Percentiles rank a stretch among this genome's conserved stretches.
These are phyloP conservation scores for Arothron firmamentum DNA, from an alignment of 2,113 vertebrate species.

Conservation along the genomic window DNA sequence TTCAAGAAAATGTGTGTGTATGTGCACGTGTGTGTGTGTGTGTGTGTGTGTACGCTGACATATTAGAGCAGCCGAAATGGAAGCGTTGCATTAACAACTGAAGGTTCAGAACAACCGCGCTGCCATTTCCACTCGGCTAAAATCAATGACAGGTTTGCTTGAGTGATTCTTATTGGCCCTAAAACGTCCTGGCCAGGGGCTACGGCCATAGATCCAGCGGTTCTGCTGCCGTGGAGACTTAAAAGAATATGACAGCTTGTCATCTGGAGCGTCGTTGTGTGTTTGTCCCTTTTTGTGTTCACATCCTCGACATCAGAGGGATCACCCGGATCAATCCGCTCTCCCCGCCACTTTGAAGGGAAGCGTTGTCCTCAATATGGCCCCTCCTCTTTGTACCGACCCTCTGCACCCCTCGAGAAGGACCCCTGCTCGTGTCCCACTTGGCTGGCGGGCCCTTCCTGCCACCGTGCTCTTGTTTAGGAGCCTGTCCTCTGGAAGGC, in stretches of 20 bases:
- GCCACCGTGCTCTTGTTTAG: slow-evolving; percentile 64
- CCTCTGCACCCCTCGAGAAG: slow-evolving; percentile 30
- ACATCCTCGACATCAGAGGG: slow-evolving; percentile 54
- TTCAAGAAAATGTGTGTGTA: neutral
- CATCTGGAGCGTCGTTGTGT: slow-evolving; percentile 43
- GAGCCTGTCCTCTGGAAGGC: slow-evolving; percentile 65
- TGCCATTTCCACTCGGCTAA: slow-evolving; percentile 39
- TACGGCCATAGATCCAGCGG: slow-evolving; percentile 49
- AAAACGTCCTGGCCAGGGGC: slow-evolving; percentile 56
- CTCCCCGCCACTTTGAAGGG: slow-evolving; percentile 56
- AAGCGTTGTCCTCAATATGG: slow-evolving; percentile 25
- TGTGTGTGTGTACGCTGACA: slow-evolving; percentile 5
- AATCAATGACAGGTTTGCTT: slow-evolving; percentile 57
- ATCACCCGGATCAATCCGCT: slow-evolving; percentile 54
- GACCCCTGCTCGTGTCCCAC: slow-evolving; percentile 36
- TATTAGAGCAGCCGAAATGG: slow-evolving; percentile 9
- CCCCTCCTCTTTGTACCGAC: neutral
- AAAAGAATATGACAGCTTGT: slow-evolving; percentile 66
- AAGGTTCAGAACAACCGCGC: slow-evolving; percentile 7
- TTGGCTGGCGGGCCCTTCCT: slow-evolving; percentile 34
- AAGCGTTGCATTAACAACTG: slow-evolving; percentile 9
- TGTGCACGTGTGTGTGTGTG: neutral
- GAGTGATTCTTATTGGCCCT: slow-evolving; percentile 47
- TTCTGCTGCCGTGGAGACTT: slow-evolving; percentile 35
- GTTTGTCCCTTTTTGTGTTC: slow-evolving; percentile 55